phyloP scores from a whole-genome alignment of 1,140 invertebrate species.

The Pseudachorutes palmiensis region DNA sequence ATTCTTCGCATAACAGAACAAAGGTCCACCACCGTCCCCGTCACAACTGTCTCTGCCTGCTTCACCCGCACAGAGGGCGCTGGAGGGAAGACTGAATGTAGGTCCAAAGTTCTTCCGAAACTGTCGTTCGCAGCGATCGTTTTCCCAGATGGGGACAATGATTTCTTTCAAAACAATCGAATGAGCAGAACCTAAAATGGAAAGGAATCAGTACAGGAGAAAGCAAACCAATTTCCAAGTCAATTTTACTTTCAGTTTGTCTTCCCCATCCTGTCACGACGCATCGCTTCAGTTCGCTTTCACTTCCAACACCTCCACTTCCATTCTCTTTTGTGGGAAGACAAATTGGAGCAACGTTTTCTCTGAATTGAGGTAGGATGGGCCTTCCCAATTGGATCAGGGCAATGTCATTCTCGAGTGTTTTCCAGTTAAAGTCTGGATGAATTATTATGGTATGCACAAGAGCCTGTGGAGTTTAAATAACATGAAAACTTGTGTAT shows the following conservation, averaged over 20 bases:
- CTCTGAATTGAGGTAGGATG: conserved; percentile 36
- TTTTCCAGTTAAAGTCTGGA: conserved; percentile 43
- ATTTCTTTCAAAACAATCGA: conserved; percentile 48
- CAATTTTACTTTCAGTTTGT: conserved; percentile 42
- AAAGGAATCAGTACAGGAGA: too few species aligned
- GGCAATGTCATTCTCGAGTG: conserved; percentile 46
- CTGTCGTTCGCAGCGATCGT: conserved; percentile 43
- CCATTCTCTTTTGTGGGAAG: conserved; percentile 14
- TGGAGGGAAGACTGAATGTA: conserved; percentile 44
- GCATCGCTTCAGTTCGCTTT: conserved; percentile 40
- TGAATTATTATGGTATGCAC: conserved; percentile 39
- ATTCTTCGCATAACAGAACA: conserved; percentile 54
- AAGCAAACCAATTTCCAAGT: conserved; percentile 1
- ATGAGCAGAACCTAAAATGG: conserved; percentile 37
- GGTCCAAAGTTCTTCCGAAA: conserved; percentile 45
- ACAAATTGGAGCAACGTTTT: conserved; percentile 30
- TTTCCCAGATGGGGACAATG: conserved; percentile 45
- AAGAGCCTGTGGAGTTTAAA: conserved; percentile 15
- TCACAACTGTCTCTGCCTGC: conserved; percentile 47
- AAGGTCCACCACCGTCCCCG: conserved; percentile 60
- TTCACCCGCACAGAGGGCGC: conserved; percentile 50
- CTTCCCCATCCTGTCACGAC: conserved; percentile 55
- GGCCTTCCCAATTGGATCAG: conserved; percentile 42
- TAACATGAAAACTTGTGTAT: background rate
- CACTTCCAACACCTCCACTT: background rate